Percentiles rank a stretch among this genome's conserved stretches.
Conservation (phyloP, 2,113 vertebrate species). For the Pterocles burchelli region DNA sequence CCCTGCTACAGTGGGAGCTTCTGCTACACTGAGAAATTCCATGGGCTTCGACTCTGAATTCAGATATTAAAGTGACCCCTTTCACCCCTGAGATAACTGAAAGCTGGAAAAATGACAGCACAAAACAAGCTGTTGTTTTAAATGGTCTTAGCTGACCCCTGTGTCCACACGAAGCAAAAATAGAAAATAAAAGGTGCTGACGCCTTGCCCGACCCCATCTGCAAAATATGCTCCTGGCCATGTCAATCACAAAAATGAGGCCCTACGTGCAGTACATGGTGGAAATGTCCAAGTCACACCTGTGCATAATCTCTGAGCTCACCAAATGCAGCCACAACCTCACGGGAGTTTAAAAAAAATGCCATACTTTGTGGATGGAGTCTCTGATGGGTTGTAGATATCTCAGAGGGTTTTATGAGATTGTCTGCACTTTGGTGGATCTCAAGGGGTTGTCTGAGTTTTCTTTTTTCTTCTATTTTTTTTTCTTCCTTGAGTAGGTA, state of each 20-base stretch:
- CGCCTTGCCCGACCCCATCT: not conserved
- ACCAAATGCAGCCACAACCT: not conserved
- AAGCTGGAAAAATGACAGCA: not conserved
- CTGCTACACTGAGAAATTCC: not conserved
- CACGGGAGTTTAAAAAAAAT: not conserved
- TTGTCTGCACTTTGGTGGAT: not conserved
- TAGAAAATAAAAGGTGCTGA: slow-evolving; percentile 9
- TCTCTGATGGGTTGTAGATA: not conserved
- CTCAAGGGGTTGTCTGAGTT: not conserved
- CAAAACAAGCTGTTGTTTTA: not conserved
- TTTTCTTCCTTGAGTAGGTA: not conserved
- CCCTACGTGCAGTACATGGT: not conserved
- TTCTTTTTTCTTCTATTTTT: not conserved
- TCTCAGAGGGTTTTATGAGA: not conserved
- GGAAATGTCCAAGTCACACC: not conserved
- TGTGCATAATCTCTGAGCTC: not conserved
- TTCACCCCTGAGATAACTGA: not conserved
- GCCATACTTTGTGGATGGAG: not conserved
- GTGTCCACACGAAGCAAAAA: not conserved
- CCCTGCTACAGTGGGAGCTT: rapidly evolving
- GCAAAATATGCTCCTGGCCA: not conserved
- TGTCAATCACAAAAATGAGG: not conserved
- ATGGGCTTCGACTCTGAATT: not conserved
- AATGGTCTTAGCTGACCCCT: not conserved
- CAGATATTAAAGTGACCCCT: not conserved